phyloP scores from a whole-genome alignment of 2,113 vertebrate genomes.

The Triplophysa dalaica region DNA sequence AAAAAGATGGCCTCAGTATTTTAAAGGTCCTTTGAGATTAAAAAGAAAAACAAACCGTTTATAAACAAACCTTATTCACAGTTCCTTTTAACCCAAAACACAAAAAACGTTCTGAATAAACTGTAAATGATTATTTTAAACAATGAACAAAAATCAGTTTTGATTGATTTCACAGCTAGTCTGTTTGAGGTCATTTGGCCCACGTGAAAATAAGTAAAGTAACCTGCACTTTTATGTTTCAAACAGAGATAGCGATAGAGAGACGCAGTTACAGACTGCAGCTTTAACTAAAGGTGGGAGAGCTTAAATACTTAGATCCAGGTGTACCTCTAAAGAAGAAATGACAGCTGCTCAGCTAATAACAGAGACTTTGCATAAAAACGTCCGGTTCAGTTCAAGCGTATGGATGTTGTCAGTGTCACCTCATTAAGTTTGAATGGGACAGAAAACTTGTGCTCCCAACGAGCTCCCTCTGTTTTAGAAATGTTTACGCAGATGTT shows the following conservation, averaged over 20 bases:
- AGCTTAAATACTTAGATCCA: background rate
- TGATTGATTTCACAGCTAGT: too few species aligned
- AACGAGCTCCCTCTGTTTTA: background rate
- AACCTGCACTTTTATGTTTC: too few species aligned
- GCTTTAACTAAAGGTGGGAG: background rate
- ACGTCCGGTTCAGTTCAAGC: background rate
- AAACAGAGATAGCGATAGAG: too few species aligned
- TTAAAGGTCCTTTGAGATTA: background rate
- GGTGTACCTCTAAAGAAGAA: background rate
- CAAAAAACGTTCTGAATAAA: background rate
- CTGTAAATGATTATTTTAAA: background rate
- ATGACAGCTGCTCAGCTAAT: background rate
- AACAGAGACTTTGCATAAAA: background rate
- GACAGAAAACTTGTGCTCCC: background rate
- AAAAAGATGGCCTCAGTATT: background rate
- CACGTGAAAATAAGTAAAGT: too few species aligned
- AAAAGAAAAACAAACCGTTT: conserved; percentile 33
- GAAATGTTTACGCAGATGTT: background rate
- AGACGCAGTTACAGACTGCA: too few species aligned
- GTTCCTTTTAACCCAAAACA: background rate
- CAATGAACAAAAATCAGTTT: too few species aligned
- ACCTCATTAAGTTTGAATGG: background rate
- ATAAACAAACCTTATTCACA: too few species aligned
- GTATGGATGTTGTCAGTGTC: conserved; percentile 24
- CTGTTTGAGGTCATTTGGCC: too few species aligned